Conservation (phyloP, 1,140 invertebrate species). For the Helicoverpa armigera region DNA sequence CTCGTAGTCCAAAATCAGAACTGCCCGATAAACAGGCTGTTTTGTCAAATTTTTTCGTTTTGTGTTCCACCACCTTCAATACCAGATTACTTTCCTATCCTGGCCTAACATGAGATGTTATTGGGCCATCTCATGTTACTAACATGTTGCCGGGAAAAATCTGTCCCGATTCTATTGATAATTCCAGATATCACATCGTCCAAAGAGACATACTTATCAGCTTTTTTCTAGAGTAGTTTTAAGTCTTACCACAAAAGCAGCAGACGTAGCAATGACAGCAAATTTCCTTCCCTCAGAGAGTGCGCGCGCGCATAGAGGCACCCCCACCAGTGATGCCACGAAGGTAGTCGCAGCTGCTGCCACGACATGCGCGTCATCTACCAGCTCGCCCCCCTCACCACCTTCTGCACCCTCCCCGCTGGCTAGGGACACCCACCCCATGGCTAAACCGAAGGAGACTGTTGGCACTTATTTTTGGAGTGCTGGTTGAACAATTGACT, state of each 20-base stretch:
- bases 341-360: slow-evolving; percentile 67
- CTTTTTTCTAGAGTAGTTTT: neutral
- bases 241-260: slow-evolving; percentile 64
- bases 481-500: too few species aligned
- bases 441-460: slow-evolving; percentile 70
- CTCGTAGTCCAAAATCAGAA: too few species aligned
- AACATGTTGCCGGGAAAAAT: too few species aligned
- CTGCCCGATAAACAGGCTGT: too few species aligned
- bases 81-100: too few species aligned
- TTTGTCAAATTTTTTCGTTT: too few species aligned
- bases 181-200: too few species aligned
- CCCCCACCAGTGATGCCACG: slow-evolving; percentile 63
- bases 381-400: slow-evolving; percentile 1
- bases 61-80: too few species aligned
- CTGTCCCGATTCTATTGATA: too few species aligned
- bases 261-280: slow-evolving; percentile 65
- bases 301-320: slow-evolving; percentile 68
- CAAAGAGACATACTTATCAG: neutral
- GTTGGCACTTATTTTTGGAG: slow-evolving; percentile 54
- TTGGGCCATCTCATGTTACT: too few species aligned
- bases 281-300: slow-evolving; percentile 65
- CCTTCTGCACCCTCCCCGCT: slow-evolving; percentile 60
- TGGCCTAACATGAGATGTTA: too few species aligned
- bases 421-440: slow-evolving; percentile 73
- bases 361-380: slow-evolving; percentile 51